Evolutionary conservation across 2,888 invertebrate genomes (phyloP).

Genomic region (Andrena chrysosceles): DNA sequence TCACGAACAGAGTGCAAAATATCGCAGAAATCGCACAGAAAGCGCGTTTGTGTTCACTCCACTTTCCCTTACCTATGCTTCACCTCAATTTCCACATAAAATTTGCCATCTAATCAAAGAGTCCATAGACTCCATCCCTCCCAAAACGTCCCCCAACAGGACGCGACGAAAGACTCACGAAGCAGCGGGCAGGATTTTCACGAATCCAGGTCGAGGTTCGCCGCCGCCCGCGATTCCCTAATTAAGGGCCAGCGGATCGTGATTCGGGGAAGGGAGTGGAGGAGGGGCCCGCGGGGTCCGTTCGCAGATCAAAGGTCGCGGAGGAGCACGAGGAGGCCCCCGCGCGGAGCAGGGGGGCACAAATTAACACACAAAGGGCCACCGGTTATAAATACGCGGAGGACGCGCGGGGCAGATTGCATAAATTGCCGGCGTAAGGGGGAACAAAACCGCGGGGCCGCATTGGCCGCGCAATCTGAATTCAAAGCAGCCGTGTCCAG

Average conservation of each 20-base stretch:
- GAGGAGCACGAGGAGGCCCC: conserved; percentile 24
- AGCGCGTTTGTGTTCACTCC: too few species aligned
- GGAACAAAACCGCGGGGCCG: conserved; percentile 79
- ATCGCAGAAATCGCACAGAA: too few species aligned
- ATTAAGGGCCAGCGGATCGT: conserved; percentile 51
- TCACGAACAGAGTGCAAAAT: too few species aligned
- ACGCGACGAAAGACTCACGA: neutral
- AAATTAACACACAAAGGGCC: conserved; percentile 85
- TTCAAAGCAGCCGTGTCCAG: conserved; percentile 79
- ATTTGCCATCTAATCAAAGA: too few species aligned
- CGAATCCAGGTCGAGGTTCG: neutral
- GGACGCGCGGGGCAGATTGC: conserved; percentile 79
- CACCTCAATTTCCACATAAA: too few species aligned
- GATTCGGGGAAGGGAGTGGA: conserved; percentile 31
- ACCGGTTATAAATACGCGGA: conserved; percentile 81
- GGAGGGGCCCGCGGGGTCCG: conserved; percentile 8
- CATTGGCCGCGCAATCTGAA: conserved; percentile 80
- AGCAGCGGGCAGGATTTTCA: neutral
- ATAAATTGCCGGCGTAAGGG: conserved; percentile 79
- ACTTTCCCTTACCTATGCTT: too few species aligned
- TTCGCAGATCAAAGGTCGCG: conserved; percentile 63
- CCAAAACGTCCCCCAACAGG: too few species aligned
- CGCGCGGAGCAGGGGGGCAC: conserved; percentile 55
- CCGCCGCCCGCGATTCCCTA: conserved; percentile 5
- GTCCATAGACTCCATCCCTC: too few species aligned